Conservation (phyloP, 2,113 vertebrate genomes). For the Daubentonia madagascariensis region DNA sequence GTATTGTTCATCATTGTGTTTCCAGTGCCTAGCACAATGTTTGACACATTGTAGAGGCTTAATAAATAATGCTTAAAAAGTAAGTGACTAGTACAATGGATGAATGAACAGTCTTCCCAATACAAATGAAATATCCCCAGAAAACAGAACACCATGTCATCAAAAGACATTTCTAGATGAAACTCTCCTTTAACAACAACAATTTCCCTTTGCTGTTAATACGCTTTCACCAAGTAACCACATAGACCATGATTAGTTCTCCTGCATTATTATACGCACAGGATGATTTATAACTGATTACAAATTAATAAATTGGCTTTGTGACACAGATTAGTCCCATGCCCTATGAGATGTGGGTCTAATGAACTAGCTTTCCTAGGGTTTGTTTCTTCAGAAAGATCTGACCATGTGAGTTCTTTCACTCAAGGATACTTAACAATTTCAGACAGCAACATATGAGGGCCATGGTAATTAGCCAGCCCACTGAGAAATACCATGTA, state of each 20-base stretch:
- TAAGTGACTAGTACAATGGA: background rate
- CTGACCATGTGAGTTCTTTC: background rate
- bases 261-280: background rate
- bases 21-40: background rate
- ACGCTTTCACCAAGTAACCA: background rate
- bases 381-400: background rate
- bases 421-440: background rate
- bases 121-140: constrained; percentile 23
- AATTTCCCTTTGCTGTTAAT: background rate
- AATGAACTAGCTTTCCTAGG: background rate
- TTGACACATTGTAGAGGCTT: background rate
- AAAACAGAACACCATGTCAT: background rate
- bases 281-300: constrained; percentile 28
- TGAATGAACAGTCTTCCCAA: background rate
- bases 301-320: constrained; percentile 41
- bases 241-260: background rate
- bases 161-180: background rate
- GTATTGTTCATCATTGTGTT: background rate
- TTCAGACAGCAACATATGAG: background rate
- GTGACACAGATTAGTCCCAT: background rate
- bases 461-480: background rate
- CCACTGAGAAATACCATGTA: background rate
- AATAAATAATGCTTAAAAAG: background rate
- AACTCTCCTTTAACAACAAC: background rate
- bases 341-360: background rate